Conservation (phyloP, 2,888 invertebrate genomes). For the Apantesis nais region DNA sequence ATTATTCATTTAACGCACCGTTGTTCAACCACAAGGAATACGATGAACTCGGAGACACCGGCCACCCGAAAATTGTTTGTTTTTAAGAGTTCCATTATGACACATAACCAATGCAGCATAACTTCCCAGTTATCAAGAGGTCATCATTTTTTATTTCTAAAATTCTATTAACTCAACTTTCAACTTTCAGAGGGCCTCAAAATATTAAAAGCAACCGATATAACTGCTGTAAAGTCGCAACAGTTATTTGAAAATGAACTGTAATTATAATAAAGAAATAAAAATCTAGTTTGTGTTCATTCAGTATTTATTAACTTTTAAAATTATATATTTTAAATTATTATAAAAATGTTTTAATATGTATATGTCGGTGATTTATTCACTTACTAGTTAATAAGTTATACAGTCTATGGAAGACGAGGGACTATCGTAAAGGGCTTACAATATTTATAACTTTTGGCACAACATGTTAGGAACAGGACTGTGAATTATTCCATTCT, state of each 20-base stretch:
- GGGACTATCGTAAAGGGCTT: constrained; percentile 68
- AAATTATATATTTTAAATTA: constrained; percentile 69
- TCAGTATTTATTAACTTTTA: constrained; percentile 78
- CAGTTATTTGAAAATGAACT: constrained; percentile 66
- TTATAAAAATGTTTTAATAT: constrained; percentile 79
- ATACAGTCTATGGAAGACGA: constrained; percentile 79
- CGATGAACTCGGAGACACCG: no score
- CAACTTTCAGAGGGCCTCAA: constrained; percentile 72
- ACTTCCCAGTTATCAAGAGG: not conserved
- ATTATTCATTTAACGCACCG: no score
- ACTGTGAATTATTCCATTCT: constrained; percentile 54
- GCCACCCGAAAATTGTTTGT: not conserved
- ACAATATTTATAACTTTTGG: constrained; percentile 69
- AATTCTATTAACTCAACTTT: not conserved
- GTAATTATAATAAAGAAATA: constrained; percentile 46
- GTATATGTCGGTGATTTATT: constrained; percentile 65
- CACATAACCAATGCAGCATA: not conserved
- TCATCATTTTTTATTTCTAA: not conserved
- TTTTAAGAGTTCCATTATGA: no score
- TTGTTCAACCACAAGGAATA: no score
- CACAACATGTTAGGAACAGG: constrained; percentile 79
- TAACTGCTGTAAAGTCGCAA: constrained; percentile 64
- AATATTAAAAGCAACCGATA: constrained; percentile 67
- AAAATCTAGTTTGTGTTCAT: constrained; percentile 61
- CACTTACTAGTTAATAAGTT: constrained; percentile 50